phyloP scores from a whole-genome alignment of 2,888 invertebrate species.

The Melinopterus prodromus region DNA sequence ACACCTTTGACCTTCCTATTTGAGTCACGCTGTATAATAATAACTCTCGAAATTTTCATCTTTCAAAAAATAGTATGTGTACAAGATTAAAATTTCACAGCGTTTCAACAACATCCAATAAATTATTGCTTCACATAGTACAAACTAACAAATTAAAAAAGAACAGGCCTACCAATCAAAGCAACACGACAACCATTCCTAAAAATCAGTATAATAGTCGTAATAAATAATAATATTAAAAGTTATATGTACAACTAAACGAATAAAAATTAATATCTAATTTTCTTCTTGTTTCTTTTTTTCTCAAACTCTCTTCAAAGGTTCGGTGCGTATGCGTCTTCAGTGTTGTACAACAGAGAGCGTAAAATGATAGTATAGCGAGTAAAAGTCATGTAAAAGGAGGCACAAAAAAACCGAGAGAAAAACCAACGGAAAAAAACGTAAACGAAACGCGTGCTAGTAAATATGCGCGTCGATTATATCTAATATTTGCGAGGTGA shows the following conservation, averaged over 20 bases:
- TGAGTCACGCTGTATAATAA: no score
- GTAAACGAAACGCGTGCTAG: not conserved
- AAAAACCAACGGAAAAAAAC: not conserved
- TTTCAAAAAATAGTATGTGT: no score
- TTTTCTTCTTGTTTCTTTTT: not conserved
- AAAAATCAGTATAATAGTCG: not conserved
- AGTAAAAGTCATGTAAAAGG: not conserved
- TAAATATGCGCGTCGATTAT: conserved; percentile 41
- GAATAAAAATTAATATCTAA: not conserved
- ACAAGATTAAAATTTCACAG: no score
- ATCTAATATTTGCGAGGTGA: conserved; percentile 52
- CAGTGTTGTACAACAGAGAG: no score
- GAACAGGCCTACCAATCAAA: not conserved
- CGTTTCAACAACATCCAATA: not conserved
- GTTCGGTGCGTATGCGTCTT: no score
- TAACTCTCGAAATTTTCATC: no score
- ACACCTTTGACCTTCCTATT: no score
- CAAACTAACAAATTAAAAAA: not conserved
- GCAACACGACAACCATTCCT: not conserved
- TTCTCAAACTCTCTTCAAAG: not conserved
- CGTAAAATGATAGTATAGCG: not conserved
- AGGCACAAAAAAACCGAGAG: not conserved
- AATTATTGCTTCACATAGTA: not conserved
- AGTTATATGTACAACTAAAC: not conserved
- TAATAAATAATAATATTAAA: not conserved